Evolutionary conservation across 2,113 vertebrate species (phyloP), one percentile per base, ranked within the genome.

Genomic region (Anolis carolinensis): DNA sequence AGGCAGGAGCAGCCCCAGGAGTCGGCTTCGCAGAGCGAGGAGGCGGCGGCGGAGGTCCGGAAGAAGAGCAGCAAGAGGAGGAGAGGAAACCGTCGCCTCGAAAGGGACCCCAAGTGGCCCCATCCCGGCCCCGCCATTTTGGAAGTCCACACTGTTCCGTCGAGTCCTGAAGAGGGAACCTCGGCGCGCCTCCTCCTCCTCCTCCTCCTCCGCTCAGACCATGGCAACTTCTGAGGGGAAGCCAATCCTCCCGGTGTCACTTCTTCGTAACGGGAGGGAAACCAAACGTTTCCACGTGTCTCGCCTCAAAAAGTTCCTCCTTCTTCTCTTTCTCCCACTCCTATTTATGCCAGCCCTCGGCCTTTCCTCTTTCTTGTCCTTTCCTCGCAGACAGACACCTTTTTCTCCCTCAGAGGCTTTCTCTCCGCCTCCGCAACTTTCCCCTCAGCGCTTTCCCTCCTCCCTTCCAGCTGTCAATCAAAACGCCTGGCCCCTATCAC

Each of bases 91-190:
- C 50, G 39, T 2, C 39, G 39, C 39, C 39, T 44, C 39, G 93
- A 89, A 83, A 23, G 10, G 2, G 89, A 95, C 95, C 97, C 95
- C 90, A 94, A 93, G 88, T 85, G 92, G 95, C 96, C 96, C 96
- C 95, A 89, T 90, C 88, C 96, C 92, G 94, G 97, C 97, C 96
- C 96, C 98, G 98, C 98, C 98, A 99, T 99, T 97, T 98, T 98
- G 97, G 98, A 97, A 11, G 52, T 52, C 52, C 50, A n/a, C n/a
- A n/a, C n/a, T n/a, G n/a, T n/a, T n/a, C n/a, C n/a, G n/a, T n/a
- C n/a, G n/a, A 7, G 50, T 52, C 50, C 50, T 52, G 50, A 10
- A 52, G 50, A 5, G 10, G 10, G 9, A 14, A 14, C 52, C 52
- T 14, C 59, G 4, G 59, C 13, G 18, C 62, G 25, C 65, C 65